Base-by-base conservation (phyloP, 2,113 vertebrate species). In the Ornithorhynchus anatinus region DNA sequence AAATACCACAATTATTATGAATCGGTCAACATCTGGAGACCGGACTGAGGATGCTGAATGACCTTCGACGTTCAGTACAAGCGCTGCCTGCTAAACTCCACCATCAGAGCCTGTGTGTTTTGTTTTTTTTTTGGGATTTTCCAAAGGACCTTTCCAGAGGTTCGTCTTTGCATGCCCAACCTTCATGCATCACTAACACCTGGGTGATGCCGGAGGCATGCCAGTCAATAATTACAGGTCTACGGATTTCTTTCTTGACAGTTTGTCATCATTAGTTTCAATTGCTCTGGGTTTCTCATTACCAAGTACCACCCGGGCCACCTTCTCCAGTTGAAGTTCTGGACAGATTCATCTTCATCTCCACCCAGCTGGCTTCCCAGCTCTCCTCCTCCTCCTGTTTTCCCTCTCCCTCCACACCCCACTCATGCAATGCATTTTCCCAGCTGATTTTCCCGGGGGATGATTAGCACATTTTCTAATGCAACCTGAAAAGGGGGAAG, bases 201-300 rank as follows among this genome's bases (percentile, higher is more conserved):
- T 92, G 92, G 86, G 75, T 78, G 87, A 79, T 53, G 89, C 94
- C 90, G 70, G 60, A 67, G 90, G 92, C 92, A 66, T 78, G 37
- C 79, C 72, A 82, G 57, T 37, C 79, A 62, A 62, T 86, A 88
- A 92, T 92, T 89, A 82, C 82, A 92, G 58, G 72, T 52, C 78
- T 79, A 82, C 71, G 85, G 79, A 64, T 75, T 84, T 77, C 87
- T 86, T 78, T 81, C 59, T 54, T 88, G 87, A 83, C 85, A 93
- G 48, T 88, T 88, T 91, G 87, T 93, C 90, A 87, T 88, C 69
- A 40, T 87, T 71, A 73, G 69, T 54, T 85, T 80, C 72, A 77
- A 70, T 79, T 50, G 67, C 66, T 68, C 70, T 68, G 57, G 56
- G 32, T 64, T 61, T 72, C 81, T 57, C 56, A 70, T 69, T 60